Conservation (phyloP, 1,140 invertebrate genomes). For the Nephila pilipes region DNA sequence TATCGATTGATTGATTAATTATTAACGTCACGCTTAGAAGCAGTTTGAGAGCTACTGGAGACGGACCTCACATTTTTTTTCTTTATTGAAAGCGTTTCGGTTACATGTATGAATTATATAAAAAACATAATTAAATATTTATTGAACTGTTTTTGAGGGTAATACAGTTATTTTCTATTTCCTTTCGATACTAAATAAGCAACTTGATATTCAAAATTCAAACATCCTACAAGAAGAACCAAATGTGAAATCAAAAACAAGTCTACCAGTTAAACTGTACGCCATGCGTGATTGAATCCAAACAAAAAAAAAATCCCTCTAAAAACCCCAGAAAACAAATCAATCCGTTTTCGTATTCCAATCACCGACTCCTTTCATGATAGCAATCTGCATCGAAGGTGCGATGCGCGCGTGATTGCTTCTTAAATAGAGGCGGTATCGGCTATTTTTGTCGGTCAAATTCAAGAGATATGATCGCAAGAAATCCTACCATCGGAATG, state of each 20-base stretch:
- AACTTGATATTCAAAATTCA: no score
- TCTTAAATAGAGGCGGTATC: slow-evolving; percentile 5
- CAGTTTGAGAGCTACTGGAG: no score
- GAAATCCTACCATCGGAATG: slow-evolving; percentile 14
- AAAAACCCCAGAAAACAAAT: neutral
- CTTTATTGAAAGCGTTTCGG: no score
- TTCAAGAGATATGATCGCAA: neutral
- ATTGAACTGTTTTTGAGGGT: no score
- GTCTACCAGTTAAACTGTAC: neutral
- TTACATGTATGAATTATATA: no score
- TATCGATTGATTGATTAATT: no score
- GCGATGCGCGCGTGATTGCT: slow-evolving; percentile 16
- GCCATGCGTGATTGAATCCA: neutral
- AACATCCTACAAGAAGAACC: neutral
- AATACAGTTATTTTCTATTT: no score
- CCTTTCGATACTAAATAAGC: no score
- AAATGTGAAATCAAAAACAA: neutral
- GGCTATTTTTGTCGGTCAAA: slow-evolving; percentile 46
- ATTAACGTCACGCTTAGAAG: no score
- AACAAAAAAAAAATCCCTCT: neutral
- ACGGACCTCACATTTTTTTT: no score
- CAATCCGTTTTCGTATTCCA: slow-evolving; percentile 4
- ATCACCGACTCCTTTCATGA: neutral
- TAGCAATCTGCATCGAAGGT: neutral
- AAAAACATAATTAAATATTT: no score